Evolutionary conservation across 2,113 vertebrate species (phyloP), one percentile per base, ranked within the genome.

Genomic region (Ceyx melanurus): DNA sequence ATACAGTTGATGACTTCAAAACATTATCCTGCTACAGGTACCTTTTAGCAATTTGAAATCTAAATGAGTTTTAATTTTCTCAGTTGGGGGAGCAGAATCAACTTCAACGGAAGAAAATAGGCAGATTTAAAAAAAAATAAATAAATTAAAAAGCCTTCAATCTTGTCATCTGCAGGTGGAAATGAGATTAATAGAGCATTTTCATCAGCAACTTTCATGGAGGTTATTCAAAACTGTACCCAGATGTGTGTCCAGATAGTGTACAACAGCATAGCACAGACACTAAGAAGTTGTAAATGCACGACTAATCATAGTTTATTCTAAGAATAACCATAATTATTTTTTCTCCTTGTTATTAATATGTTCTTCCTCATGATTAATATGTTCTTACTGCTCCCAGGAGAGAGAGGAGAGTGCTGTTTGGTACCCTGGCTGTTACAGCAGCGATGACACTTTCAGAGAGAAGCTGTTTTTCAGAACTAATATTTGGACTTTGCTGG

Each of bases 371-470:
- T 50, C 6, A 7, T 78, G 50, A 33, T 71, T 23, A 53, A 4
- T 29, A 10, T 50, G 8, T 78, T 81, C 20, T 54, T 17, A 31
- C 8, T 67, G 23, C 37, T 58, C 8, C 56, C 51, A 9, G 45
- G 54, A 18, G 0, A 14, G 21, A 45, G 45, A 70, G n/a, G 35
- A 67, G 18, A 54, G 33, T 51, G 26, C 23, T n/a, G 16, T 54
- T 73, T 1, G 0, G 23, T 18, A 5, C 37, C 15, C 35, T 29
- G 31, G 29, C 61, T 74, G 26, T 29, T 71, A 8, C 0, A 61
- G 37, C 4, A 2, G 7, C 2, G 42, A 20, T 15, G 46, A 35
- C 1, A 1, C 51, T 80, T 53, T 31, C 18, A 16, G 43, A 60
- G 33, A 73, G 13, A 67, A 67, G 6, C 7, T 70, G 0, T 15